Conservation (phyloP, 1,140 invertebrate species). For the Leptinotarsa defecta region DNA sequence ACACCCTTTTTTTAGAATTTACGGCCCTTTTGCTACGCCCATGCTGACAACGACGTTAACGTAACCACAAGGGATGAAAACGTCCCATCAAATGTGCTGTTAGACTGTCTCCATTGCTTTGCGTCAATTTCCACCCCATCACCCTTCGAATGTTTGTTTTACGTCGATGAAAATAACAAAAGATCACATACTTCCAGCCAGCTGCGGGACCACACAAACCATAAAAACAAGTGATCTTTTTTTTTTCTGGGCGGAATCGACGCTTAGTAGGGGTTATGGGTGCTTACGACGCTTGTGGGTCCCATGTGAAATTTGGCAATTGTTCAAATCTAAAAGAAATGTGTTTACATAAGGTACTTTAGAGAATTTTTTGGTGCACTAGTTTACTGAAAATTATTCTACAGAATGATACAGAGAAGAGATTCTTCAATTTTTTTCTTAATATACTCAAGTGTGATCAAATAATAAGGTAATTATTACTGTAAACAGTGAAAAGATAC, state of each 20-base stretch:
- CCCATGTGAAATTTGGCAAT: neutral
- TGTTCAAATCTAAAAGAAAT: neutral
- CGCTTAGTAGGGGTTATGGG: too few species aligned
- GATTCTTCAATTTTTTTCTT: too few species aligned
- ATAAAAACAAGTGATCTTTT: neutral
- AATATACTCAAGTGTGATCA: too few species aligned
- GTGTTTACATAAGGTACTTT: too few species aligned
- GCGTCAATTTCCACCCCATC: slow-evolving; percentile 40
- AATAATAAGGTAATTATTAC: too few species aligned
- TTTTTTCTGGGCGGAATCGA: neutral
- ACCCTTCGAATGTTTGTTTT: slow-evolving; percentile 31
- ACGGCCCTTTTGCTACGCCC: neutral
- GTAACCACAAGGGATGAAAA: slow-evolving; percentile 46
- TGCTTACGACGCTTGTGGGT: neutral
- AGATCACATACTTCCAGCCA: slow-evolving; percentile 8
- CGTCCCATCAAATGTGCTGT: slow-evolving; percentile 38
- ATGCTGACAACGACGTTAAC: slow-evolving; percentile 23
- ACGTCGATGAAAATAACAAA: slow-evolving; percentile 18
- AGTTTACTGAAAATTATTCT: too few species aligned
- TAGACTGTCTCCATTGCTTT: slow-evolving; percentile 44
- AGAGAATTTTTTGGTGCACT: too few species aligned
- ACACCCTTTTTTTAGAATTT: too few species aligned
- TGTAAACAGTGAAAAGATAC: too few species aligned
- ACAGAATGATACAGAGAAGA: too few species aligned
- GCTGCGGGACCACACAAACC: slow-evolving; percentile 15